These are phyloP conservation scores for Adelosebastes latens DNA, from an alignment of 2,797 vertebrate genomes.

Conservation along the genomic window DNA sequence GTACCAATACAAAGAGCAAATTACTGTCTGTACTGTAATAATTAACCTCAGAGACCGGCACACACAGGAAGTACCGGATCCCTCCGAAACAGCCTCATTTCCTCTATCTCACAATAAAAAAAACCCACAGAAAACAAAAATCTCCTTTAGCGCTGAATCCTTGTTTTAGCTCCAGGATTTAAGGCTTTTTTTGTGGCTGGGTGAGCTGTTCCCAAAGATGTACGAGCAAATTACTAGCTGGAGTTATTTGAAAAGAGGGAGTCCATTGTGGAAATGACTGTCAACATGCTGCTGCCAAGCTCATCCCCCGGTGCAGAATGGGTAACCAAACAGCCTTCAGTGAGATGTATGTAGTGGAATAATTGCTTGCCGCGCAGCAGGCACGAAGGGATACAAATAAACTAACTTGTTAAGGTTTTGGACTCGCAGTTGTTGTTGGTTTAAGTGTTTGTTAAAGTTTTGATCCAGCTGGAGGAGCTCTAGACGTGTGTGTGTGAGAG, in stretches of 20 bases:
- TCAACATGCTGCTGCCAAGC: constrained; percentile 64
- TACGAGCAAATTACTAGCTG: constrained; percentile 72
- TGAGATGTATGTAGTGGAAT: constrained; percentile 64
- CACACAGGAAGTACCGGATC: constrained; percentile 69
- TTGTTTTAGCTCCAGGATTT: constrained; percentile 63
- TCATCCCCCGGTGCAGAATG: constrained; percentile 52
- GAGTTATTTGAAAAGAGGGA: constrained; percentile 67
- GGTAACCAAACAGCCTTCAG: constrained; percentile 59
- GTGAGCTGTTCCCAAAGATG: constrained; percentile 68
- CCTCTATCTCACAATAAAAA: constrained; percentile 37
- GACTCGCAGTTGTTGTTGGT: constrained; percentile 17
- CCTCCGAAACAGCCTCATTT: constrained; percentile 45
- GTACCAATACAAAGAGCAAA: constrained; percentile 86
- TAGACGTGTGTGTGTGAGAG: not conserved
- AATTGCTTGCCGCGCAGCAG: constrained; percentile 50
- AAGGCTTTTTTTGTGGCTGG: constrained; percentile 58
- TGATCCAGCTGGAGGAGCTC: constrained; percentile 50
- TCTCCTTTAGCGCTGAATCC: constrained; percentile 33
- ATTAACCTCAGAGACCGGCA: constrained; percentile 85
- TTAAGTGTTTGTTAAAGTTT: constrained; percentile 38
- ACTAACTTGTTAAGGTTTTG: constrained; percentile 45
- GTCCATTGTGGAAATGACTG: constrained; percentile 71
- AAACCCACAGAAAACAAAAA: constrained; percentile 13
- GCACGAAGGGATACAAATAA: constrained; percentile 54
- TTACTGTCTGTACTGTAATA: constrained; percentile 87